Evolutionary conservation across 2,888 invertebrate genomes (phyloP).

Genomic region (Deroplatys truncata): DNA sequence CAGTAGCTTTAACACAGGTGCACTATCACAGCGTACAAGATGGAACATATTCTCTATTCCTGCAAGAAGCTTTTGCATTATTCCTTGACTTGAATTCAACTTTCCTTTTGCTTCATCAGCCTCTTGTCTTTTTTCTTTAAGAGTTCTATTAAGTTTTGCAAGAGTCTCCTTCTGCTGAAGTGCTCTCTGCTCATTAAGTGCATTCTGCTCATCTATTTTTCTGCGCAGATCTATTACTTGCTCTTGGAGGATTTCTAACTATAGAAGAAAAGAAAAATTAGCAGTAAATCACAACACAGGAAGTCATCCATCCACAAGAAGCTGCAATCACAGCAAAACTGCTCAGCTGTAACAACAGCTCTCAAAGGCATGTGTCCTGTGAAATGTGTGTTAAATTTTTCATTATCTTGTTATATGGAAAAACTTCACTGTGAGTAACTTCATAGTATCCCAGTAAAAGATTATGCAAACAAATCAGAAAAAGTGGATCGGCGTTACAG

Average conservation of each 20-base stretch:
- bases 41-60: slow-evolving; percentile 54
- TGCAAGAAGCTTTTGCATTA: slow-evolving; percentile 42
- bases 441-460: no score
- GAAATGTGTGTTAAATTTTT: no score
- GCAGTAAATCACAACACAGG: not conserved
- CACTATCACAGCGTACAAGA: slow-evolving; percentile 66
- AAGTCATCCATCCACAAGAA: no score
- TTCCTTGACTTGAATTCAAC: slow-evolving; percentile 42
- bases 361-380: no score
- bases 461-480: no score
- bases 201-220: slow-evolving; percentile 62
- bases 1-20: slow-evolving; percentile 66
- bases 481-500: no score
- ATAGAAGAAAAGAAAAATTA: not conserved
- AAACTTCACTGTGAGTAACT: no score
- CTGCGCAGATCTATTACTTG: slow-evolving; percentile 58
- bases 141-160: slow-evolving; percentile 48
- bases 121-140: slow-evolving; percentile 48
- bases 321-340: no score
- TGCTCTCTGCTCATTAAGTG: slow-evolving; percentile 53
- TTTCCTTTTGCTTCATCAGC: slow-evolving; percentile 44
- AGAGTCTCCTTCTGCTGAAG: slow-evolving; percentile 58
- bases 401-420: no score
- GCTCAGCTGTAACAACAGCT: no score
- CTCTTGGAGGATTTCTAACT: slow-evolving; percentile 66